Conservation (phyloP, 2,888 invertebrate genomes). For the Troides aeacus region DNA sequence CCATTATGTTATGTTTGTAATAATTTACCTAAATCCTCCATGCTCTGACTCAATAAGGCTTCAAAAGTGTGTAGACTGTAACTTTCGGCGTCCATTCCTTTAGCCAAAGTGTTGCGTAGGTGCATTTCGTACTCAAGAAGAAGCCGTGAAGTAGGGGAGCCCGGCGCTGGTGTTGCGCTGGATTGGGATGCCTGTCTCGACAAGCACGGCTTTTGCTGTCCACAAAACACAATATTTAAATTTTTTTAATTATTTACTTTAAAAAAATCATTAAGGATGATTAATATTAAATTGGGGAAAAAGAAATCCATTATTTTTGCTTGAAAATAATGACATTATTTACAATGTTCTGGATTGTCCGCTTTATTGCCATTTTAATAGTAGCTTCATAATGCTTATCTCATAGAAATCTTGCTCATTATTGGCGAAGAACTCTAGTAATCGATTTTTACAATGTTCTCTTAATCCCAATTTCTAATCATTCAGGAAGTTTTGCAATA, state of each 20-base stretch:
- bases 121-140: constrained; percentile 97
- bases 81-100: constrained; percentile 97
- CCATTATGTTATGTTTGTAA: background rate
- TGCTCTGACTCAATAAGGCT: constrained; percentile 94
- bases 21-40: constrained; percentile 93
- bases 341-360: too few relatives aligned
- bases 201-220: constrained; percentile 66
- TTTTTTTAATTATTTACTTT: background rate
- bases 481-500: too few relatives aligned
- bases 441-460: too few relatives aligned
- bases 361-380: too few relatives aligned
- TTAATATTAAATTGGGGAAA: too few relatives aligned
- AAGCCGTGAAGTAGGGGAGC: constrained; percentile 90
- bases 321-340: too few relatives aligned
- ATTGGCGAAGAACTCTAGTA: too few relatives aligned
- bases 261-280: background rate
- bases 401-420: too few relatives aligned
- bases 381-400: too few relatives aligned
- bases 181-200: constrained; percentile 80
- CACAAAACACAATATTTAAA: constrained; percentile 6
- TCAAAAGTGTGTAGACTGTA: constrained; percentile 96
- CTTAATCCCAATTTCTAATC: too few relatives aligned
- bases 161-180: constrained; percentile 87
- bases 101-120: constrained; percentile 93
- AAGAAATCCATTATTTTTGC: too few relatives aligned